These are phyloP conservation scores for Hylaeus anthracinus DNA, from an alignment of 1,140 invertebrate species.

Conservation along the genomic window DNA sequence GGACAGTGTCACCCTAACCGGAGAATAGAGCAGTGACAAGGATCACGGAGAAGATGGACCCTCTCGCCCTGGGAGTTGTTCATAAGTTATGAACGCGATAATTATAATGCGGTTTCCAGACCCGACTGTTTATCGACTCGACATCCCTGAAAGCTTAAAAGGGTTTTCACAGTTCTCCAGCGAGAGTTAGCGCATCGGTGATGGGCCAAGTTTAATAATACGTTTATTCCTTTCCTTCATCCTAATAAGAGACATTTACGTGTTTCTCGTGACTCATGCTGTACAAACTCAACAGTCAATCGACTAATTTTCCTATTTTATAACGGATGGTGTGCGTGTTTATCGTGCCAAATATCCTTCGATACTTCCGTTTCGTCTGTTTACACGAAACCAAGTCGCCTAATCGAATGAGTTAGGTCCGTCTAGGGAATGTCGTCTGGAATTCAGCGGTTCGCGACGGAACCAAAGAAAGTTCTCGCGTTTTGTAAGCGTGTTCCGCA, in stretches of 20 bases:
- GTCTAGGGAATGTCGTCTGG: slow-evolving; percentile 1
- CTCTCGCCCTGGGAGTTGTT: slow-evolving; percentile 56
- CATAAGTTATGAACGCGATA: slow-evolving; percentile 70
- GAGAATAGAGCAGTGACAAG: slow-evolving; percentile 1
- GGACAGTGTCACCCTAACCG: neutral
- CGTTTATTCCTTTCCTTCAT: too few relatives aligned
- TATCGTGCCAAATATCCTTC: too few relatives aligned
- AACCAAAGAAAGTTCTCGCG: neutral
- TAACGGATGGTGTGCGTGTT: too few relatives aligned
- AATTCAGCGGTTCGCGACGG: neutral
- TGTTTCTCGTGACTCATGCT: too few relatives aligned
- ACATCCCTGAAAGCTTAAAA: slow-evolving; percentile 18
- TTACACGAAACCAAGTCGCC: too few relatives aligned
- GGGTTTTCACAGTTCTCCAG: neutral
- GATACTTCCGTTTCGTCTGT: too few relatives aligned
- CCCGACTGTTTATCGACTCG: slow-evolving; percentile 61
- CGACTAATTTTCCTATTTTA: too few relatives aligned
- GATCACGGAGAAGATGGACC: slow-evolving; percentile 18
- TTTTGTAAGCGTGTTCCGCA: slow-evolving; percentile 3
- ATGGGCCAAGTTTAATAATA: too few relatives aligned
- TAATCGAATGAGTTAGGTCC: neutral
- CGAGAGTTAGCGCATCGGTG: neutral
- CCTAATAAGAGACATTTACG: too few relatives aligned
- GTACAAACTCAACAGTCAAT: too few relatives aligned
- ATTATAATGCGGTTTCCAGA: slow-evolving; percentile 66